These are phyloP conservation scores for Macrosteles quadrilineatus DNA, from an alignment of 1,140 invertebrate species.

Conservation along the genomic window DNA sequence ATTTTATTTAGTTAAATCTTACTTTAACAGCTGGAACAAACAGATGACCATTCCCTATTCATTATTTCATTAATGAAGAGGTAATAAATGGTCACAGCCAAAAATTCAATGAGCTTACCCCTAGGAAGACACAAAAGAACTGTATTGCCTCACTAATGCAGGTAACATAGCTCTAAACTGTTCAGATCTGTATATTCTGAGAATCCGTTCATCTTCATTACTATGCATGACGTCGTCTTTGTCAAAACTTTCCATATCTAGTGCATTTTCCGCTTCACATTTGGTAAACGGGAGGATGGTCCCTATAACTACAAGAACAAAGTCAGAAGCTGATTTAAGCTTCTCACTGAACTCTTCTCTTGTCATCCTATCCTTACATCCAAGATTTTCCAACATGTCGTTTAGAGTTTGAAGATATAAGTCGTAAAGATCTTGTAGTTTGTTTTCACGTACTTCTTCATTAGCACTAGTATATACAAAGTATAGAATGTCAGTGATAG, in stretches of 20 bases:
- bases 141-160: too few relatives aligned
- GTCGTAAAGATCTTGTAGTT: background rate
- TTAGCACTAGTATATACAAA: slow-evolving; percentile 33
- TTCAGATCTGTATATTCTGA: too few relatives aligned
- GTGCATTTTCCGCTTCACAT: background rate
- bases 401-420: background rate
- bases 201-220: too few relatives aligned
- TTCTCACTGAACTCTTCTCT: background rate
- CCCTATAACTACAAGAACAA: background rate
- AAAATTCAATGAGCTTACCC: too few relatives aligned
- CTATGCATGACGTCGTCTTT: background rate
- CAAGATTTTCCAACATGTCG: background rate
- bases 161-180: too few relatives aligned
- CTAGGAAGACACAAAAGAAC: too few relatives aligned
- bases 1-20: too few relatives aligned
- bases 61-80: too few relatives aligned
- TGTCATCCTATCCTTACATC: slow-evolving; percentile 6
- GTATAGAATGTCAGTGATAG: slow-evolving; percentile 32
- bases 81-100: too few relatives aligned
- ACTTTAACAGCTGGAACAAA: too few relatives aligned
- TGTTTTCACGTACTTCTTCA: slow-evolving; percentile 13
- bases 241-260: background rate
- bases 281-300: background rate
- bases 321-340: background rate
- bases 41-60: too few relatives aligned